A percentile compares a stretch with the other conserved stretches of the same genome.
These are phyloP conservation scores for Galaxea fascicularis DNA, from an alignment of 92 coral and sea anemone genomes.

Conservation along the genomic window DNA sequence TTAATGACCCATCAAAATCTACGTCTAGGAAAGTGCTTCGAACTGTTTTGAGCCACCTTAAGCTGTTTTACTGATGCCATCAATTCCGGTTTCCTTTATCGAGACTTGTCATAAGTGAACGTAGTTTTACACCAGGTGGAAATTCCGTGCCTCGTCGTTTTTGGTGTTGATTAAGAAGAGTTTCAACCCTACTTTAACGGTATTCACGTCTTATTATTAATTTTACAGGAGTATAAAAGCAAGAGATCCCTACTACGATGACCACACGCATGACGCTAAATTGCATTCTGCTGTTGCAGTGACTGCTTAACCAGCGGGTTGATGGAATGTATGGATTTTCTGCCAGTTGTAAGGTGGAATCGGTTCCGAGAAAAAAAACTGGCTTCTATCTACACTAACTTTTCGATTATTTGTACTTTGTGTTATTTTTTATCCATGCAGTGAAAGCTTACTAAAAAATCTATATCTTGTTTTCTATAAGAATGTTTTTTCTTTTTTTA, in stretches of 20 bases:
- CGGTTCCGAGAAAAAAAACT: background rate
- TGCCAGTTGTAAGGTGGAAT: background rate
- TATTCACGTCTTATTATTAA: background rate
- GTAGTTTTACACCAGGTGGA: too few relatives aligned
- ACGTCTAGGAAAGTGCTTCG: too few relatives aligned
- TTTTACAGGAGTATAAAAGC: conserved; percentile 96
- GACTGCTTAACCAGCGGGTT: conserved; percentile 61
- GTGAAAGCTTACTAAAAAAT: background rate
- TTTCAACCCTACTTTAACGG: too few relatives aligned
- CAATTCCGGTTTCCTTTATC: too few relatives aligned
- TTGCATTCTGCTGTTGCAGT: conserved; percentile 71
- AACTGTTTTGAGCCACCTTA: too few relatives aligned
- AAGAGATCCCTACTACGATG: conserved; percentile 91
- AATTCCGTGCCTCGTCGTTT: too few relatives aligned
- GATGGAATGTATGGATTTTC: background rate
- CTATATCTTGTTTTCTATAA: too few relatives aligned
- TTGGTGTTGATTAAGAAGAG: too few relatives aligned
- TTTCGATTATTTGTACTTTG: background rate
- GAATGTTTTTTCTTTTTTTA: too few relatives aligned
- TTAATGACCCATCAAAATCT: too few relatives aligned
- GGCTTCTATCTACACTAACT: background rate
- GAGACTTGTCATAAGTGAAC: too few relatives aligned
- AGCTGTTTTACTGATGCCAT: too few relatives aligned
- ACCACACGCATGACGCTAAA: conserved; percentile 91
- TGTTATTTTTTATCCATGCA: background rate